phyloP scores from a whole-genome alignment of 2,888 invertebrate genomes.

The Trachelus troglodyta region DNA sequence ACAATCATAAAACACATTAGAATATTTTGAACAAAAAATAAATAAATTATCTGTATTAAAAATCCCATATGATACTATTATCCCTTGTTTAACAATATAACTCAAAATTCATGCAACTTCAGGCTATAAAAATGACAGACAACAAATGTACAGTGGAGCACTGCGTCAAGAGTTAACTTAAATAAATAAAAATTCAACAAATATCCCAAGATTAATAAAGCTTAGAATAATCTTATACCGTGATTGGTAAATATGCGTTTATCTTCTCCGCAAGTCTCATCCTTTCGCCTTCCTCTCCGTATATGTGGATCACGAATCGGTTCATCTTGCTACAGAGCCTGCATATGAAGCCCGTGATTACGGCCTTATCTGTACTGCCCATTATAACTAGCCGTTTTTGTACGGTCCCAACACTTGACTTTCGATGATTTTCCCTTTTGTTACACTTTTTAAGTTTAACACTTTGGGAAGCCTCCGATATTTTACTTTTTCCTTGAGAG shows the following conservation, averaged over 20 bases:
- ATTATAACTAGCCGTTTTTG: conserved; percentile 64
- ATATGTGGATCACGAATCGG: conserved; percentile 84
- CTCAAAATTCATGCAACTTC: not conserved
- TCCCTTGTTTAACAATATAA: not conserved
- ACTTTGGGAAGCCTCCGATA: conserved; percentile 23
- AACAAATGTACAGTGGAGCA: not conserved
- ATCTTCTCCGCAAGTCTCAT: conserved; percentile 83
- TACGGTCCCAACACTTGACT: not conserved
- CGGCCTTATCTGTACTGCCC: conserved; percentile 86
- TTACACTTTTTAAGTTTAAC: conserved; percentile 1
- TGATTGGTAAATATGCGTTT: conserved; percentile 82
- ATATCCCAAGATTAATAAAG: not conserved
- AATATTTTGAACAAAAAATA: not conserved
- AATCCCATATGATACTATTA: not conserved
- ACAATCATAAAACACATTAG: conserved; percentile 4
- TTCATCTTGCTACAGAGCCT: conserved; percentile 89
- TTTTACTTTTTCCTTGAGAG: conserved; percentile 21
- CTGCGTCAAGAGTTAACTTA: not conserved
- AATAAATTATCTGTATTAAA: not conserved
- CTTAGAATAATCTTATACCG: conserved; percentile 68
- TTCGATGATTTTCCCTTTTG: not conserved
- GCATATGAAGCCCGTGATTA: conserved; percentile 86
- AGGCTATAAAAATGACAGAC: not conserved
- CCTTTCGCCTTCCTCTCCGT: conserved; percentile 82
- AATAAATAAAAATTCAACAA: not conserved